phyloP scores from a whole-genome alignment of 2,797 vertebrate species.

The Enteromius treurensis region DNA sequence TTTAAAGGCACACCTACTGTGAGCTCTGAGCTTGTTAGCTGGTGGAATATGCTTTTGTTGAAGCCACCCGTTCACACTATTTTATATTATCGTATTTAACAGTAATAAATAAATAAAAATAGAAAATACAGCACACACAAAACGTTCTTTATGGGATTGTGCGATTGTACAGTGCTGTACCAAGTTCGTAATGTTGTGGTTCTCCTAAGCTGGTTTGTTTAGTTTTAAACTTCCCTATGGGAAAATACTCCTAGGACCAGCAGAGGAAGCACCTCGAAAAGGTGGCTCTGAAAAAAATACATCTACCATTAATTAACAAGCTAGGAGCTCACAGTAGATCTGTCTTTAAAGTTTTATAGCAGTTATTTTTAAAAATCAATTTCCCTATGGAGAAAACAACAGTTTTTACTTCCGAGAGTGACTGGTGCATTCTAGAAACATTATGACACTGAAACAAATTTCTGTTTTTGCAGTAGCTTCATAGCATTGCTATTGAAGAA shows the following conservation, averaged over 20 bases:
- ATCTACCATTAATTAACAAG: not conserved
- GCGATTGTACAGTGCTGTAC: no score
- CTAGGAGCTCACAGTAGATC: not conserved
- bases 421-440: no score
- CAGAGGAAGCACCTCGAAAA: not conserved
- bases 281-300: not conserved
- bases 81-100: not conserved
- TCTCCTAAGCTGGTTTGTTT: not conserved
- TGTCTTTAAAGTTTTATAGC: not conserved
- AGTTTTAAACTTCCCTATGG: not conserved
- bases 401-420: not conserved
- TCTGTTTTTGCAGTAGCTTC: no score
- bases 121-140: no score
- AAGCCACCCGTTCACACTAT: not conserved
- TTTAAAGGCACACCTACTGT: not conserved
- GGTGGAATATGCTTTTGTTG: not conserved
- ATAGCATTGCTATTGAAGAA: no score
- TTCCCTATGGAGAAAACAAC: not conserved
- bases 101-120: not conserved
- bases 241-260: no score
- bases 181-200: no score
- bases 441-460: no score
- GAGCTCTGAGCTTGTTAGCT: not conserved
- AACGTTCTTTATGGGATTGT: no score
- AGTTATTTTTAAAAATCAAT: not conserved